A percentile compares a stretch with the other conserved stretches of the same genome.
Evolutionary conservation across 2,113 vertebrate species (phyloP).

Genomic region (Trematomus loennbergii): DNA sequence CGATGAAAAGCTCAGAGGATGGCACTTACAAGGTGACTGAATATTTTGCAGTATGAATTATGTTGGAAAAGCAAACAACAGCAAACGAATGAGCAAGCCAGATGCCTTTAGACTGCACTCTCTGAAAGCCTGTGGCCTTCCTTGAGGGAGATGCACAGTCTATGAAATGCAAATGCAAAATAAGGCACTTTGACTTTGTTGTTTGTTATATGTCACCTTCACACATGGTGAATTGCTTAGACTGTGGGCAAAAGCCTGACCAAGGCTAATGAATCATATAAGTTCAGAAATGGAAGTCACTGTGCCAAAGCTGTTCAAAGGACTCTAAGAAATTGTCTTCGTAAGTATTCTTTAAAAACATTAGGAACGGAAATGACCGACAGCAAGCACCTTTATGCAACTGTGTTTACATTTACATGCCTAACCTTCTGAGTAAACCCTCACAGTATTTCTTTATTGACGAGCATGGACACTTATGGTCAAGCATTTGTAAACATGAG

Average conservation of each 20-base stretch:
- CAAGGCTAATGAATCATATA: conserved; percentile 94
- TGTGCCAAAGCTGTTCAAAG: conserved; percentile 95
- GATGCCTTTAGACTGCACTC: conserved; percentile 90
- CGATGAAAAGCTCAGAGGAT: conserved; percentile 94
- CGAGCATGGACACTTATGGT: conserved; percentile 47
- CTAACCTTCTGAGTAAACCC: conserved; percentile 31
- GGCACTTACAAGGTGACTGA: conserved; percentile 98
- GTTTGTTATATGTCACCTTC: conserved; percentile 95
- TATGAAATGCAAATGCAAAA: conserved; percentile 84
- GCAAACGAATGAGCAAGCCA: conserved; percentile 67
- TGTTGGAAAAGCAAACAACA: conserved; percentile 75
- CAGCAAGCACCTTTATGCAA: conserved; percentile 50
- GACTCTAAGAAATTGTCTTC: conserved; percentile 90
- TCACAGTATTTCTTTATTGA: conserved; percentile 24
- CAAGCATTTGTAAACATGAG: conserved; percentile 16
- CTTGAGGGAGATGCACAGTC: conserved; percentile 93
- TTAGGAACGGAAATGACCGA: conserved; percentile 64
- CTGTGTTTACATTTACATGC: conserved; percentile 48
- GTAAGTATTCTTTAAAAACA: conserved; percentile 94
- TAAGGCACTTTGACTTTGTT: conserved; percentile 96
- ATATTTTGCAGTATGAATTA: conserved; percentile 87
- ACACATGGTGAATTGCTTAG: conserved; percentile 95
- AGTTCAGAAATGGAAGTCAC: conserved; percentile 90
- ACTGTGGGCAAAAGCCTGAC: conserved; percentile 96
- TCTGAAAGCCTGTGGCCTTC: conserved; percentile 94